Conservation (phyloP, 2,113 vertebrate species). For the Albula glossodonta region DNA sequence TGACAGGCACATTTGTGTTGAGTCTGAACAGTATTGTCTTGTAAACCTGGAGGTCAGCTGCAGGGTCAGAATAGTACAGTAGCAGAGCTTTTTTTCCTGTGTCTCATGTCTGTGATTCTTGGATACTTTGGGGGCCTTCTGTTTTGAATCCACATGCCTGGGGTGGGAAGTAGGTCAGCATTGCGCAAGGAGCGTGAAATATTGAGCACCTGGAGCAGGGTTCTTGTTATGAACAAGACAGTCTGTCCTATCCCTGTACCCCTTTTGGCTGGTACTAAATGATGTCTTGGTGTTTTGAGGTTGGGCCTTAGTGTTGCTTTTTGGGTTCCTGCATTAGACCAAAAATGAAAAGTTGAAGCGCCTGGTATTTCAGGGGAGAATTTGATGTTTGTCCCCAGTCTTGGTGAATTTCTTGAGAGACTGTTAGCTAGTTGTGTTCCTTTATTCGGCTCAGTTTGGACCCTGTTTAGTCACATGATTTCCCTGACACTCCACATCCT, state of each 20-base stretch:
- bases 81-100: not conserved
- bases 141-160: not conserved
- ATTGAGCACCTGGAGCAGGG: not conserved
- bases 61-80: not conserved
- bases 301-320: no score
- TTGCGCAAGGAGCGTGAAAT: not conserved
- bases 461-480: no score
- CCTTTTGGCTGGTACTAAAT: no score
- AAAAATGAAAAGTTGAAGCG: no score
- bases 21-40: not conserved
- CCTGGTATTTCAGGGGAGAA: no score
- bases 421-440: no score
- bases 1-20: not conserved
- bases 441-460: no score
- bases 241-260: not conserved
- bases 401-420: no score
- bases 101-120: not conserved
- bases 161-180: not conserved
- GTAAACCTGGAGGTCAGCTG: not conserved
- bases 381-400: no score
- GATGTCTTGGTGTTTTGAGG: no score
- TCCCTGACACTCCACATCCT: no score
- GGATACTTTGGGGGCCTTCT: not conserved
- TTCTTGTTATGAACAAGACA: not conserved
- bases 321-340: no score